A percentile compares a stretch with the other conserved stretches of the same genome.
Conservation (phyloP, 2,888 invertebrate species). For the Erannis defoliaria region DNA sequence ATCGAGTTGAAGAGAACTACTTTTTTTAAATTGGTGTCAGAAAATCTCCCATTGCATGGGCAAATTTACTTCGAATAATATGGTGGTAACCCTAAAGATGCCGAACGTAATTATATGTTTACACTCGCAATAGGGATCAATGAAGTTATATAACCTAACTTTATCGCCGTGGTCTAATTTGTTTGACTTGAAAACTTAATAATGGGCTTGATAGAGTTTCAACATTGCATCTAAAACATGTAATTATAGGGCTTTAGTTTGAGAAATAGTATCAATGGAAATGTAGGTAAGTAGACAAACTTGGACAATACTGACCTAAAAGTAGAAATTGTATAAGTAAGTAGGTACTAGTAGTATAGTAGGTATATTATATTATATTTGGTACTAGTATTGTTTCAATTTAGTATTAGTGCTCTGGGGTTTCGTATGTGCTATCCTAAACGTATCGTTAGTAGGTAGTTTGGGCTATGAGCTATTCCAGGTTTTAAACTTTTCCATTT, state of each 20-base stretch:
- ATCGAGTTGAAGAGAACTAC: too few relatives aligned
- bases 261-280: not conserved
- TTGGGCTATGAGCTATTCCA: too few relatives aligned
- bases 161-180: constrained; percentile 9
- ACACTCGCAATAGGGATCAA: constrained; percentile 8
- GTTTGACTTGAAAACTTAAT: constrained; percentile 19
- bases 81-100: constrained; percentile 2
- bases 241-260: not conserved
- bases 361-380: too few relatives aligned
- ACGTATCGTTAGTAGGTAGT: too few relatives aligned
- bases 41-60: too few relatives aligned
- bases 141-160: constrained; percentile 16
- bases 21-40: too few relatives aligned
- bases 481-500: too few relatives aligned
- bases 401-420: too few relatives aligned
- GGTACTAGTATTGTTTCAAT: too few relatives aligned
- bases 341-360: too few relatives aligned
- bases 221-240: not conserved
- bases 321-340: too few relatives aligned
- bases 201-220: constrained; percentile 7
- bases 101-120: not conserved
- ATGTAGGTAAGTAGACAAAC: not conserved
- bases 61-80: not conserved
- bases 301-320: not conserved
- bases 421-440: too few relatives aligned